Base-by-base conservation (phyloP, 2,113 vertebrate species). In the Chloropsis hardwickii region DNA sequence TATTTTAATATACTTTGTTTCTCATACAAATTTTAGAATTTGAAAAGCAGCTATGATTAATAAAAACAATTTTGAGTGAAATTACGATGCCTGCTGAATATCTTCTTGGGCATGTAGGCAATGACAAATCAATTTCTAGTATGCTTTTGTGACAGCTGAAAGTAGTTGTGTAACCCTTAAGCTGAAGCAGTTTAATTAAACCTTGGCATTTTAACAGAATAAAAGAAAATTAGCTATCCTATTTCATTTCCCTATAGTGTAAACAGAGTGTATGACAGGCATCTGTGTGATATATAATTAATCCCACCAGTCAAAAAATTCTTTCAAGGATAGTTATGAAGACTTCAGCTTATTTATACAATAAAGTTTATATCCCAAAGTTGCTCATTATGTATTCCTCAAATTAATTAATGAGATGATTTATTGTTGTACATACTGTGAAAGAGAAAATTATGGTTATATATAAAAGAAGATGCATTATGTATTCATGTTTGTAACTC, bases 141-240 rank as follows among this genome's bases (percentile, higher is more conserved):
- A 86, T 67, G 51, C 85, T 81, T 37, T 86, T 81, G 78, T 81
- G 93, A 94, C 90, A 96, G 94, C 60, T 86, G 79, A 96, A 93
- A 78, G 85, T 93, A 94, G 85, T 92, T 92, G 60, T 74, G 82
- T 64, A 90, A 95, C 88, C 71, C 92, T 96, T 92, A 96, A 90
- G 79, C 85, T 94, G 90, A 92, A 96, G 92, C 79, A 94, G 82
- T 92, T 97, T 95, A 96, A 97, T 97, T 96, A 97, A 97, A 93
- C 85, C 64, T 86, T 96, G 95, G 93, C 92, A 92, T 97, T 96
- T 96, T 95, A 97, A 90, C 90, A 94, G 85, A 96, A 96, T 95
- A 95, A 91, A 97, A 74, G 74, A 96, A 96, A 97, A 96, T 93
- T 77, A 97, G 90, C 85, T 81, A 95, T 81, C 80, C 82, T 88